Percentiles rank a stretch among this genome's conserved stretches.
Conservation (phyloP, 2,113 vertebrate genomes). For the Calypte anna region DNA sequence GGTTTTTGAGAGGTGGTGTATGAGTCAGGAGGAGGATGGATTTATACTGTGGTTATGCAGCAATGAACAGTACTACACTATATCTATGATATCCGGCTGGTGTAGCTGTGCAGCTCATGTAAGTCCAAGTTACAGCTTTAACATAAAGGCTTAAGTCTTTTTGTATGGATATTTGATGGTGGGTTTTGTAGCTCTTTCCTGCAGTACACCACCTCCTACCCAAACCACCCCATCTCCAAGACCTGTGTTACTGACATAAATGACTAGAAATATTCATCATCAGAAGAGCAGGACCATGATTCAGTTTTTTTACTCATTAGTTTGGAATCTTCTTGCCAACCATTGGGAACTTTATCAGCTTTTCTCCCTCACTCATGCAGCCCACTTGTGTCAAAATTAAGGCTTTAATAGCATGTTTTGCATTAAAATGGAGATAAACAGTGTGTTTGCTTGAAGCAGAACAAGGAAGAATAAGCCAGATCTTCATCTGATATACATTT, state of each 20-base stretch:
- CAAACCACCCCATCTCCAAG: background rate
- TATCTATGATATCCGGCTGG: background rate
- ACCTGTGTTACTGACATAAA: background rate
- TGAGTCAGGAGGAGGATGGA: background rate
- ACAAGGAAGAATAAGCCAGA: constrained; percentile 25
- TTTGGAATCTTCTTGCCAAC: constrained; percentile 27
- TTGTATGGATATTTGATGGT: background rate
- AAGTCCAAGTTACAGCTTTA: background rate
- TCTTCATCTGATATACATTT: constrained; percentile 40
- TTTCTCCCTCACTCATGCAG: background rate
- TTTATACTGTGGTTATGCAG: background rate
- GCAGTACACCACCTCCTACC: background rate
- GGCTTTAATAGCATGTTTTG: constrained; percentile 41
- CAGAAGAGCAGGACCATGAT: background rate
- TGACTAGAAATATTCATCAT: background rate
- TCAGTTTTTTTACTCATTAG: constrained; percentile 58
- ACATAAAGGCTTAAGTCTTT: background rate
- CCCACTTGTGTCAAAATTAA: constrained; percentile 56
- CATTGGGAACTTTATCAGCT: constrained; percentile 21
- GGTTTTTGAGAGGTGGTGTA: rapidly evolving
- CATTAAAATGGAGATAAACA: constrained; percentile 50
- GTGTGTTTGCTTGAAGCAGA: constrained; percentile 28
- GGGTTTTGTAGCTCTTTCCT: background rate
- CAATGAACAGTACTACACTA: background rate
- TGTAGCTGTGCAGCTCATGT: background rate